Base-by-base conservation (phyloP, 2,888 invertebrate species). In the Pycnomerus fuliginosus region DNA sequence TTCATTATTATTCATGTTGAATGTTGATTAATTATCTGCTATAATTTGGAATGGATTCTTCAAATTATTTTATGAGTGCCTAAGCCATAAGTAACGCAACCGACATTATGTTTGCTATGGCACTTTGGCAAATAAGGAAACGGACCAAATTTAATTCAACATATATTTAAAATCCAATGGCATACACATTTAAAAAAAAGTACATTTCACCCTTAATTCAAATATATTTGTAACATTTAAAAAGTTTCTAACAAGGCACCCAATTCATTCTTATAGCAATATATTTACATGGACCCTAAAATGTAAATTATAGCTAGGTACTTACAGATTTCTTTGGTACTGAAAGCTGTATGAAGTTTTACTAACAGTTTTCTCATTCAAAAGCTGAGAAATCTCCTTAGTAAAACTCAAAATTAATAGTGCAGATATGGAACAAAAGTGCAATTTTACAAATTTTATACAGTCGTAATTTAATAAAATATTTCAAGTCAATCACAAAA, bases 331-430 rank as follows among this genome's bases (percentile, higher is more conserved):
- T 71, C 70, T 72, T 72, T 72, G 72, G 72, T 69, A 60, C 63
- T 68, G 48, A 57, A 61, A 72, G 72, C 72, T 71, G 72, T 64
- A 72, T 69, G 72, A 70, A 65, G 65, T 69, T 71, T 68, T 67
- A 67, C 64, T 67, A 65, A 64, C 56, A 62, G 62, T 49, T 53
- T 63, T 65, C 53, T 22, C 24, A 39, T 32, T 17, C 15, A 7
- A 23, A 16, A 20, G 30, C 24, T 41, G 32, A 33, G 43, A 64
- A 63, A 56, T 49, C 56, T 63, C 56, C 48, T 56, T 57, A 65
- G 60, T 68, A 70, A 70, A 70, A 70, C 68, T 61, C 22, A 37
- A 54, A 58, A 43, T 23, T 11, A 29, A 15, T 15, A 68, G 70
- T 70, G 70, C 68, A 69, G 65, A 66, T 67, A 62, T 62, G 58